These are phyloP conservation scores for Drosophila neonasuta DNA, from an alignment of 2,888 invertebrate genomes.

Conservation along the genomic window DNA sequence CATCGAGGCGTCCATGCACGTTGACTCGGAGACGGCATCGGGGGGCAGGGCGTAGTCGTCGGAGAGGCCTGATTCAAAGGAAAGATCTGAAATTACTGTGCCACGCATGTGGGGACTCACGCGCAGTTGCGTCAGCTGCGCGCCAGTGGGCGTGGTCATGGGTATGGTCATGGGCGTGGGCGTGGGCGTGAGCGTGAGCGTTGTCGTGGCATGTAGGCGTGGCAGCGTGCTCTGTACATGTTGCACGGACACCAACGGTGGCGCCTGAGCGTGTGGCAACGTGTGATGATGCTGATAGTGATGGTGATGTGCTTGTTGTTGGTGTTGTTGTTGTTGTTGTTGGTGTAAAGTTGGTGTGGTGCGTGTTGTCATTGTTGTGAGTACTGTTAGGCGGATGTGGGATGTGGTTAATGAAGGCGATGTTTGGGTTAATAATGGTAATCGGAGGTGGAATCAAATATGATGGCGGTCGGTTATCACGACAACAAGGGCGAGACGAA, in stretches of 20 bases:
- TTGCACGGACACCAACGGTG: conserved; percentile 41
- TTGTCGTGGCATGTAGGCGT: conserved; percentile 48
- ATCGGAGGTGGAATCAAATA: conserved; percentile 35
- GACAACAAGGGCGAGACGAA: neutral
- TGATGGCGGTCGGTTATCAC: conserved; percentile 13
- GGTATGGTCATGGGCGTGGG: conserved; percentile 44
- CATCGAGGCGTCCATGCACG: conserved; percentile 89
- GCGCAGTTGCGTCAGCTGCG: conserved; percentile 77
- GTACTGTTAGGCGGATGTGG: conserved; percentile 42
- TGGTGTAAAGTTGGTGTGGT: conserved; percentile 30
- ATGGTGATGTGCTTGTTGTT: conserved; percentile 41
- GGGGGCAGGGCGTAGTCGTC: conserved; percentile 98
- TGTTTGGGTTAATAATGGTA: conserved; percentile 30
- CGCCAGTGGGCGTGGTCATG: conserved; percentile 54
- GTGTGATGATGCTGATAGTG: conserved; percentile 60
- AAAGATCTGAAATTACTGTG: conserved; percentile 89
- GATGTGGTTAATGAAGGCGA: conserved; percentile 43
- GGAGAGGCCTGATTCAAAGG: conserved; percentile 96
- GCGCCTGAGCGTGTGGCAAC: conserved; percentile 52
- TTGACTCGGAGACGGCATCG: conserved; percentile 93
- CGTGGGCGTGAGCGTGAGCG: conserved; percentile 36
- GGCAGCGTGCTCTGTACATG: conserved; percentile 66
- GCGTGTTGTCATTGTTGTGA: conserved; percentile 28
- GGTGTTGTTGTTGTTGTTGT: conserved; percentile 30
- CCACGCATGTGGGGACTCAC: conserved; percentile 79